These are phyloP conservation scores for Flexamia atlantica DNA, from an alignment of 2,888 invertebrate species.

Conservation along the genomic window DNA sequence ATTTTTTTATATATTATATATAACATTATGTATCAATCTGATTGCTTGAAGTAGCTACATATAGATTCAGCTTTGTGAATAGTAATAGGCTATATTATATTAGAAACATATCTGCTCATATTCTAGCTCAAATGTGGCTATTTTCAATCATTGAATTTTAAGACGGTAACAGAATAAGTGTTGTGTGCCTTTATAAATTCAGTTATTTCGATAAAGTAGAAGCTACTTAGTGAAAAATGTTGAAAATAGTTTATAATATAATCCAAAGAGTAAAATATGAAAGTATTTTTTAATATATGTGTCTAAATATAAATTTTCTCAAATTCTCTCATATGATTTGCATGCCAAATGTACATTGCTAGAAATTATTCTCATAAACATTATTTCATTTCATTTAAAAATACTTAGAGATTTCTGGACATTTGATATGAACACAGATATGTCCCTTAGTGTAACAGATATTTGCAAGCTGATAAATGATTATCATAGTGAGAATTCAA, in stretches of 20 bases:
- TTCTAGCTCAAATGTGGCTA: constrained; percentile 54
- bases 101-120: constrained; percentile 53
- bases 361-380: background rate
- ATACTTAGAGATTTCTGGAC: too few species aligned
- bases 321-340: constrained; percentile 16
- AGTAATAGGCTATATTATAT: constrained; percentile 32
- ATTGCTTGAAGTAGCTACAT: background rate
- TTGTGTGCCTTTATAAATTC: constrained; percentile 62
- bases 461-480: too few species aligned
- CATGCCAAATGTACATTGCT: constrained; percentile 32
- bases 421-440: too few species aligned
- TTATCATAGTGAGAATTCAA: too few species aligned
- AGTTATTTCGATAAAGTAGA: constrained; percentile 24
- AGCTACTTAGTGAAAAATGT: constrained; percentile 7
- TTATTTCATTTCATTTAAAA: background rate
- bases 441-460: too few species aligned
- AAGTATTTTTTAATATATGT: constrained; percentile 54
- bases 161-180: constrained; percentile 36
- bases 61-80: constrained; percentile 4
- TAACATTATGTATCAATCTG: background rate
- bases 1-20: background rate
- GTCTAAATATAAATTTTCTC: constrained; percentile 22
- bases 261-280: constrained; percentile 2
- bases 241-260: constrained; percentile 27
- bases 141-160: constrained; percentile 35